These are phyloP conservation scores for Zoanthus solanderi DNA, from an alignment of 92 coral and sea anemone genomes.

Conservation along the genomic window DNA sequence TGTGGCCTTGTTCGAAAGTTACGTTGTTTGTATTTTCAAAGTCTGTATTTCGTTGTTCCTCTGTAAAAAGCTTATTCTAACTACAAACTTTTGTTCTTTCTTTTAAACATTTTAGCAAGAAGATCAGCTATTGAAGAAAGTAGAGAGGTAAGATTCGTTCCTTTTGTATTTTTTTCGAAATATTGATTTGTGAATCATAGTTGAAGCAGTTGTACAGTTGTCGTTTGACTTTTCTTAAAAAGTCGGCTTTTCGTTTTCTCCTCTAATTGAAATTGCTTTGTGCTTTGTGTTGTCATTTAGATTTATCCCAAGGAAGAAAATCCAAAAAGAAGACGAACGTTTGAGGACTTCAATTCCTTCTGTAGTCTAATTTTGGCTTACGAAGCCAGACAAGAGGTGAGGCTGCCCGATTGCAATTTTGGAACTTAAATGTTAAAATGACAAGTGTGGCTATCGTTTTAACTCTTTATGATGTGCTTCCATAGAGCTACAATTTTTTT, in stretches of 20 bases:
- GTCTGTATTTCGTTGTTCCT: conserved; percentile 41
- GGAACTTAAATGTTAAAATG: conserved; percentile 24
- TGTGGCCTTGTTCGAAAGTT: conserved; percentile 39
- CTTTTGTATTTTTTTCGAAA: neutral
- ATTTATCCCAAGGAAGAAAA: conserved; percentile 70
- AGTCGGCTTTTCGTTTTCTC: neutral
- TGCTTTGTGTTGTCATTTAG: conserved; percentile 49
- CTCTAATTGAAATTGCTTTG: neutral
- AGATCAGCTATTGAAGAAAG: conserved; percentile 71
- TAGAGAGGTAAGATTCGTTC: conserved; percentile 67
- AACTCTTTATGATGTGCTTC: neutral
- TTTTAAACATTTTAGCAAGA: conserved; percentile 64
- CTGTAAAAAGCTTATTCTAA: conserved; percentile 22
- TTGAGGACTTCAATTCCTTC: conserved; percentile 97
- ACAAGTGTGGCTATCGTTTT: conserved; percentile 12
- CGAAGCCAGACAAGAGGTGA: conserved; percentile 98
- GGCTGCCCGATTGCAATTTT: conserved; percentile 42
- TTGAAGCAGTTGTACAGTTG: conserved; percentile 43
- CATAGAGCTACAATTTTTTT: neutral
- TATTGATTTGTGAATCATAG: conserved; percentile 38
- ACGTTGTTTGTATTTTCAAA: conserved; percentile 50
- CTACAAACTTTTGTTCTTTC: conserved; percentile 48
- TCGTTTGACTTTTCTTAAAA: conserved; percentile 43
- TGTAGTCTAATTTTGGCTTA: conserved; percentile 98
- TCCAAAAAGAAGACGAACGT: conserved; percentile 88